Evolutionary conservation across 2,888 invertebrate genomes (phyloP).

Genomic region (Limnephilus rhombicus): DNA sequence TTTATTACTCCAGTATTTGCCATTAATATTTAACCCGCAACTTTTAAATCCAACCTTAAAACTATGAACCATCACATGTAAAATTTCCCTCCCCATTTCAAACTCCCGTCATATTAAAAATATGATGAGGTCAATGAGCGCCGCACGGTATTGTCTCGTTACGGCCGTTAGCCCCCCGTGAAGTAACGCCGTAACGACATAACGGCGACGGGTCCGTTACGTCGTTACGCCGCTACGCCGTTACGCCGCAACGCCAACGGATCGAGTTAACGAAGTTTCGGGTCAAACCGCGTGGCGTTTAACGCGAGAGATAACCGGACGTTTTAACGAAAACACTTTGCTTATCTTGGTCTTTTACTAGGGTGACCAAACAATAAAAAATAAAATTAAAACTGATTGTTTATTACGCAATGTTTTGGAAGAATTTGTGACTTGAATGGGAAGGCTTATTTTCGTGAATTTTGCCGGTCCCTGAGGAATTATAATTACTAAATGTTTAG

Average conservation of each 20-base stretch:
- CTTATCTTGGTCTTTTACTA: conserved; percentile 8
- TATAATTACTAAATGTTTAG: no score
- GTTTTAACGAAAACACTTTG: conserved; percentile 38
- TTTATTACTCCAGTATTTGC: background rate
- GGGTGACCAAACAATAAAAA: conserved; percentile 3
- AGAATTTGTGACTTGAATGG: no score
- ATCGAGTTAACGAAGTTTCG: conserved; percentile 45
- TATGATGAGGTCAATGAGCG: conserved; percentile 16
- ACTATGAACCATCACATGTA: background rate
- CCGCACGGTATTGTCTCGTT: conserved; percentile 18
- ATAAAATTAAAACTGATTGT: background rate
- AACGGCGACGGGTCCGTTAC: conserved; percentile 38
- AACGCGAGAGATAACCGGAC: conserved; percentile 39
- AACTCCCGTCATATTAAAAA: background rate
- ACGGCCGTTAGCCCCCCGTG: conserved; percentile 9
- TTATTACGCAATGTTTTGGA: no score
- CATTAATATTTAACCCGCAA: background rate
- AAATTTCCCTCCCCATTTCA: background rate
- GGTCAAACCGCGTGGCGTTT: conserved; percentile 42
- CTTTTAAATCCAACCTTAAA: background rate
- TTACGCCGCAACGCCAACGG: conserved; percentile 26
- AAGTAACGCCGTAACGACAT: background rate
- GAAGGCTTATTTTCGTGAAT: no score
- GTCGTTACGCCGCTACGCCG: background rate
- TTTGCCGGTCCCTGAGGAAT: no score